Conservation (phyloP, 2,797 vertebrate species). For the Onychomys arenicola region DNA sequence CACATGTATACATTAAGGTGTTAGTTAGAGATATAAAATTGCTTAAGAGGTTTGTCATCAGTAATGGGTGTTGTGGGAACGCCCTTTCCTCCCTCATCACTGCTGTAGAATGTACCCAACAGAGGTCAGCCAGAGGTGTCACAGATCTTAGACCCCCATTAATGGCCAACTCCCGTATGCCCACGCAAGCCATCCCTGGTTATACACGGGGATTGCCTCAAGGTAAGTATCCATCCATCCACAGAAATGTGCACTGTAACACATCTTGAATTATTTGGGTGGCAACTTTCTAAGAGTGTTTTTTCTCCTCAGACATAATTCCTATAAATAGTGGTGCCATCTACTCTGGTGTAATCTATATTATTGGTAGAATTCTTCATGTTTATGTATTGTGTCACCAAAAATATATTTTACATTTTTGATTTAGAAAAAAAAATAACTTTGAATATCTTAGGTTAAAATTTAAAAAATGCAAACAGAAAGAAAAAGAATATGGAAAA, state of each 20-base stretch:
- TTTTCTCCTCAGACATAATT: slow-evolving; percentile 53
- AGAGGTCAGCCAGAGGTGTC: not conserved
- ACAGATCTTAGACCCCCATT: not conserved
- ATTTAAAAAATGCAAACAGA: not conserved
- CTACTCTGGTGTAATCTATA: slow-evolving; percentile 49
- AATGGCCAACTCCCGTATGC: not conserved
- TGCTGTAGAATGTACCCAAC: not conserved
- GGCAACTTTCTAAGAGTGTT: slow-evolving; percentile 36
- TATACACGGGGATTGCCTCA: not conserved
- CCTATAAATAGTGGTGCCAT: slow-evolving; percentile 67
- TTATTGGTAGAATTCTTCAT: slow-evolving; percentile 68
- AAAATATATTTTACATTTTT: slow-evolving; percentile 63
- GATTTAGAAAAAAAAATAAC: slow-evolving; percentile 9
- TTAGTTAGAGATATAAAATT: slow-evolving; percentile 18
- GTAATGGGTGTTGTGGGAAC: not conserved
- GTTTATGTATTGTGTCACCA: slow-evolving; percentile 56
- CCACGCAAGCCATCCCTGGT: not conserved
- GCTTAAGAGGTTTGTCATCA: not conserved
- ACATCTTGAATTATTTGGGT: slow-evolving; percentile 16
- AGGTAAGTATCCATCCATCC: not conserved
- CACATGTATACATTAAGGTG: not conserved
- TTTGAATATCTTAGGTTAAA: slow-evolving; percentile 41
- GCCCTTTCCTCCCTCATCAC: not conserved
- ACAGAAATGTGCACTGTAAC: not conserved
- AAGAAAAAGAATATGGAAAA: not conserved